Conservation (phyloP, 1,140 invertebrate species). For the Trinorchestia longiramus region DNA sequence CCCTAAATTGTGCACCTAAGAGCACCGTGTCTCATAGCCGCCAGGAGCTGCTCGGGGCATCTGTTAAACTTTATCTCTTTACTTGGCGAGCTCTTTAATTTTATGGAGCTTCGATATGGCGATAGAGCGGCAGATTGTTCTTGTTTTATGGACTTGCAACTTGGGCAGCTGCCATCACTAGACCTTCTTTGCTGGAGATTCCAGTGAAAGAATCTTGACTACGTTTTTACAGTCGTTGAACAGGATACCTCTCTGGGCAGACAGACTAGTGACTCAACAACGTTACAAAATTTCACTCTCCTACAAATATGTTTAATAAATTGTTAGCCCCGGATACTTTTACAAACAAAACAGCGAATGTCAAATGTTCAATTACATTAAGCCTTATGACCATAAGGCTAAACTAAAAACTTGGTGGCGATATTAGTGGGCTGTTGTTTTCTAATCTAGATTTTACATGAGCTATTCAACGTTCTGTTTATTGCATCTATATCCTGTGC, state of each 20-base stretch:
- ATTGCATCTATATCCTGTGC: too few relatives aligned
- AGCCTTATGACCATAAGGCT: too few relatives aligned
- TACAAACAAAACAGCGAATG: background rate
- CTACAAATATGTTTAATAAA: background rate
- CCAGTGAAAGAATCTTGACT: background rate
- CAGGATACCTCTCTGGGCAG: background rate
- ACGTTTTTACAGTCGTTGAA: background rate
- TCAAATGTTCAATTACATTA: background rate
- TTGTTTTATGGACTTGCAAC: slow-evolving; percentile 37
- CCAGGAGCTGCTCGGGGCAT: slow-evolving; percentile 25
- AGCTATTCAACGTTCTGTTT: background rate
- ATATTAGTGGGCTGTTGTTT: too few relatives aligned
- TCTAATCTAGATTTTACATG: background rate
- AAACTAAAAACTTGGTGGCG: too few relatives aligned
- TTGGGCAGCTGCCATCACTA: slow-evolving; percentile 12
- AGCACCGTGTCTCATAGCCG: slow-evolving; percentile 42
- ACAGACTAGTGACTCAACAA: background rate
- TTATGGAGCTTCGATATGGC: slow-evolving; percentile 40
- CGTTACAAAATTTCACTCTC: background rate
- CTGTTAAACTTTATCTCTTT: slow-evolving; percentile 53
- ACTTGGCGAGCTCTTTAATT: slow-evolving; percentile 49
- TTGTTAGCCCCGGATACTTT: background rate
- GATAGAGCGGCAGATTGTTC: slow-evolving; percentile 41
- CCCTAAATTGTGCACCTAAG: slow-evolving; percentile 22
- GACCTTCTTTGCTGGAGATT: background rate